Evolutionary conservation across 2,888 invertebrate genomes (phyloP), one percentile per base, ranked within the genome.

Genomic region (Acanthopleura granulata): DNA sequence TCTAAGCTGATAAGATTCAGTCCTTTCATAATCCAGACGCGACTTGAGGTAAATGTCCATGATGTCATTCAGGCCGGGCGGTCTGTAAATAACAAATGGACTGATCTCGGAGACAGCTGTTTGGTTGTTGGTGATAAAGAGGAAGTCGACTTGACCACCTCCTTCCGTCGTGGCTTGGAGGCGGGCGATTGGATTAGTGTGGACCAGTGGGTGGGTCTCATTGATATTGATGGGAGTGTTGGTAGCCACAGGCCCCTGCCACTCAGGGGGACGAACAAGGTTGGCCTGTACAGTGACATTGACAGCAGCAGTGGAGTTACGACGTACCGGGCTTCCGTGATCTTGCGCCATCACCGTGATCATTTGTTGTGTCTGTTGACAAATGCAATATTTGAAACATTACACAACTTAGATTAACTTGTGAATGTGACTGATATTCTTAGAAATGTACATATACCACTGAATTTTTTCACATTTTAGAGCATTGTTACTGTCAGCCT

Each of bases 291-390:
- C 97, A 93, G 97, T 97, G 93, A 98, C 97, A 93, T 97, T 96
- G 92, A 98, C 97, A 93, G 96, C 97, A 93, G 97, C 98, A 92
- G 96, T 95, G 93, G 97, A 94, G 92, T 96, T 95, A 4, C 81
- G 72, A 93, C 97, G 94, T 92, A 96, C 95, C 92, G 96, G 96
- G 92, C 94, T 95, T 91, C 98, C 98, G 93, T 96, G 96, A 93
- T 98, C 98, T 94, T 96, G 95, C 92, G 98, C 98, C 94, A 95
- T 96, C 92, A 98, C 97, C 94, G 96, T 96, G 94, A 98, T 40
- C 40, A 40, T 40, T 9, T 40, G 76, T 40, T 75, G 73, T 25
- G 40, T 40, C 40, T 40, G 40, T 40, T 40, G 40, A 40, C 40
- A 40, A 9, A 40, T 25, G n/a, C 15, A 22, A 22, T 61, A 22